Percentiles rank a stretch among this genome's conserved stretches.
These are phyloP conservation scores for Phlogophora meticulosa DNA, from an alignment of 2,888 invertebrate genomes.

Conservation along the genomic window DNA sequence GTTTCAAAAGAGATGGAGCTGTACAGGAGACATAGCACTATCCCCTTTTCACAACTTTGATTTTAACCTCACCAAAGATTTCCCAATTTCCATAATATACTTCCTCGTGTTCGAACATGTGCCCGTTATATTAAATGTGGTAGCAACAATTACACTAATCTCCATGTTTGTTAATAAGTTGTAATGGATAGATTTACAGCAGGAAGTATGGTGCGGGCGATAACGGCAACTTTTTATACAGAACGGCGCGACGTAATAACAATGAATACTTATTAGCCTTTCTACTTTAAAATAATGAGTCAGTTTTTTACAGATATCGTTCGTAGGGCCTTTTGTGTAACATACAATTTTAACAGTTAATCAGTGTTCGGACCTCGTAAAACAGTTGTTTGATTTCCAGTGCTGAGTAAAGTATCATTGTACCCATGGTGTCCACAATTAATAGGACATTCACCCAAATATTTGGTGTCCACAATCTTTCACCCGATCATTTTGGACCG, in stretches of 20 bases:
- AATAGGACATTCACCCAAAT: too few relatives aligned
- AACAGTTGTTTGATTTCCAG: too few relatives aligned
- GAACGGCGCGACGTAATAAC: conserved; percentile 47
- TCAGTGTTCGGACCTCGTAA: too few relatives aligned
- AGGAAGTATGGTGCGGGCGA: conserved; percentile 70
- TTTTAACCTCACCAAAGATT: conserved; percentile 2
- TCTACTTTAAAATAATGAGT: conserved; percentile 57
- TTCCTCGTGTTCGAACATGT: conserved; percentile 18
- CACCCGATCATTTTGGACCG: too few relatives aligned
- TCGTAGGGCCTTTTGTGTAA: not conserved
- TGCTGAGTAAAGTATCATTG: too few relatives aligned
- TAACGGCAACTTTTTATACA: conserved; percentile 60
- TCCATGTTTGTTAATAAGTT: conserved; percentile 73
- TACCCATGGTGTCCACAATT: too few relatives aligned
- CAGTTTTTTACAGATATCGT: conserved; percentile 30
- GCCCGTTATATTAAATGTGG: conserved; percentile 22
- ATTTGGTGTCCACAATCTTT: too few relatives aligned
- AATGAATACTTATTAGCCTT: conserved; percentile 54
- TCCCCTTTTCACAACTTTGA: too few relatives aligned
- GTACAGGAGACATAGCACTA: too few relatives aligned
- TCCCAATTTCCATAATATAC: not conserved
- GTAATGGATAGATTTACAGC: conserved; percentile 71
- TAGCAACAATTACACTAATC: conserved; percentile 66
- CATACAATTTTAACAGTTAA: not conserved
- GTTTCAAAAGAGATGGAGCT: too few relatives aligned